Evolutionary conservation across 1,140 invertebrate species (phyloP), one percentile per base, ranked within the genome.

Genomic region (Teleopsis dalmanni): DNA sequence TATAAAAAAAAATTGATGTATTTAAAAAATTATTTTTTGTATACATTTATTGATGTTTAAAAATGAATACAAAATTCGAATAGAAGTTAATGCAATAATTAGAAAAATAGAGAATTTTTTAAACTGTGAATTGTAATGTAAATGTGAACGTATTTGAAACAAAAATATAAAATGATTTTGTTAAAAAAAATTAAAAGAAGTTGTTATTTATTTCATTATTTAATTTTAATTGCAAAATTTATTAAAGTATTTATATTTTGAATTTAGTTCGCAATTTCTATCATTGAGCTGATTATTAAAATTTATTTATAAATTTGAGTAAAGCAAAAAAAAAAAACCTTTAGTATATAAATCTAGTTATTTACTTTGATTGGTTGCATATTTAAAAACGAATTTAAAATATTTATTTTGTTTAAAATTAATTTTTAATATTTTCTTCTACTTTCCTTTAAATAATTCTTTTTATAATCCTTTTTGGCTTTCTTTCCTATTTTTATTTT

Each of bases 81-180:
- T 11, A 31, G 19, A 43, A 29, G 7, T 29, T 29, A 29, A 29
- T 3, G 31, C 18, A 9, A 22, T 38, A 40, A 40, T 19, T 10
- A 29, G 31, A 43, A 29, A n/a, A 27, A 14, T 4, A 19, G 31
- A 14, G 21, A 18, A 43, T n/a, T 7, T 13, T 16, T 10, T 19
- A 21, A 18, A 29, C 9, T 29, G 31, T 43, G 41, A 29, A 19
- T 43, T 29, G 41, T 3, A 9, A 43, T 43, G 16, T 43, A 43
- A 43, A 18, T 19, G 21, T 27, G 26, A 43, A 31, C 25, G 27
- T 13, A 4, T 19, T 18, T 6, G n/a, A 43, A 43, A 43, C 26
- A 16, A 23, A 43, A 43, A 43, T 43, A 43, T 37, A 37, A 29
- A 43, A 19, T 43, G 25, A 19, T 29, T 43, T 43, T 43, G 41